Evolutionary conservation across 1,140 invertebrate species (phyloP), one percentile per base, ranked within the genome.

Genomic region (Sitophilus oryzae): DNA sequence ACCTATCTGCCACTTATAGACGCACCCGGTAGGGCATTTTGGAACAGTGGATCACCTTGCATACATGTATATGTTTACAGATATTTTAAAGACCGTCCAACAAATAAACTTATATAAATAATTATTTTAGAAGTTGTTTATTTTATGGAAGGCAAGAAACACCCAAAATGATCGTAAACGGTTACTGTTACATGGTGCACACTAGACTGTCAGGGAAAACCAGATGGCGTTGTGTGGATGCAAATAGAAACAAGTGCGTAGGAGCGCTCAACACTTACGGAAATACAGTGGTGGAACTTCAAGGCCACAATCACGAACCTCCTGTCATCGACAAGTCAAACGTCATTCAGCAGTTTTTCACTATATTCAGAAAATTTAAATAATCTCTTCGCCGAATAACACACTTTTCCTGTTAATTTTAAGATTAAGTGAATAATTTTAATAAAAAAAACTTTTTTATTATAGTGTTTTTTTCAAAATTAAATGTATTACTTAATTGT

Each of bases 151-250:
- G 64, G 64, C 14, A 40, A 38, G 22, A 66, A 62, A 45, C 34
- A 66, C 36, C 64, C 64, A 14, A 57, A 50, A n/a, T 66, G 37
- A 46, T 57, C 6, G 22, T 65, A 11, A 36, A 64, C 38, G 38
- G 55, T n/a, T 57, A 40, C 50, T 49, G 55, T 16, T 65, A 55
- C 45, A 58, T 45, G 19, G 36, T 59, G 5, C 55, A 65, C 42
- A 55, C 49, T 25, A 49, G 62, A 35, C 43, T 55, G 18, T 16
- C 19, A 3, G 35, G 36, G 25, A 55, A 54, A 34, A 64, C 60
- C n/a, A 50, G 61, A 44, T 64, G 63, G 63, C 50, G 55, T 9
- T 64, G 63, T 50, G 53, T 43, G 9, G 50, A 60, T 21, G 22
- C 20, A 59, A 45, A 41, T 20, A 52, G 55, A 15, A 62, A 58